Base-by-base conservation (phyloP, 2,797 vertebrate species). In the Anguilla megastoma region DNA sequence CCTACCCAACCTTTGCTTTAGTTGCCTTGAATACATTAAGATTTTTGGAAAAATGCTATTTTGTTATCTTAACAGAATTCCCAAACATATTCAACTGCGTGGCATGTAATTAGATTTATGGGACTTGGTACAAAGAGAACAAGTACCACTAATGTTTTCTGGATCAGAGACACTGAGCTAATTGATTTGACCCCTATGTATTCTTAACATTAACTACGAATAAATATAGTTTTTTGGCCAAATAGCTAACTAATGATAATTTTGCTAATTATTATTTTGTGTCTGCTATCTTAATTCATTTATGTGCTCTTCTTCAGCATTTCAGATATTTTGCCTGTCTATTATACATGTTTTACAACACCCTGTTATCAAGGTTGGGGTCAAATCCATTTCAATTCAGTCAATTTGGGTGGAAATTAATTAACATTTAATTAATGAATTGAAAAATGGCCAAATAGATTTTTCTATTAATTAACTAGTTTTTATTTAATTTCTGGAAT, bases 1-100 rank as follows among this genome's bases (percentile, higher is more conserved):
- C 56, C 12, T 27, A 82, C 79, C 79, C n/a, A 16, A 80, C 76
- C 41, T 82, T 48, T 82, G 74, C 74, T 45, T 79, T 24, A 79
- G 33, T 41, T 79, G 36, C 79, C 48, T 48, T 45, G 45, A 48
- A 50, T 12, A 82, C 16, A 21, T 45, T 58, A 16, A 18, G 3
- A 16, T 58, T 66, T 66, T 24, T n/a, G 24, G 5, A 71, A 71
- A 71, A 30, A 71, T 30, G 12, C 27, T 33, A 71, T 33, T 71
- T 71, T 27, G 21, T 71, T 71, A 12, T 71, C n/a, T 71, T 30
- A 30, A 71, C 27, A 14, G 69, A 27, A 71, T 27, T 71, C 27
- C 69, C 27, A 71, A 33, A 27, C 0, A 0, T n/a, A 69, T n/a
- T 69, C 1, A 69, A 69, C 21, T 69, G 21, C 2, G 63, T 10